Evolutionary conservation across 2,113 vertebrate species (phyloP).

Genomic region (Scytalopus superciliaris): DNA sequence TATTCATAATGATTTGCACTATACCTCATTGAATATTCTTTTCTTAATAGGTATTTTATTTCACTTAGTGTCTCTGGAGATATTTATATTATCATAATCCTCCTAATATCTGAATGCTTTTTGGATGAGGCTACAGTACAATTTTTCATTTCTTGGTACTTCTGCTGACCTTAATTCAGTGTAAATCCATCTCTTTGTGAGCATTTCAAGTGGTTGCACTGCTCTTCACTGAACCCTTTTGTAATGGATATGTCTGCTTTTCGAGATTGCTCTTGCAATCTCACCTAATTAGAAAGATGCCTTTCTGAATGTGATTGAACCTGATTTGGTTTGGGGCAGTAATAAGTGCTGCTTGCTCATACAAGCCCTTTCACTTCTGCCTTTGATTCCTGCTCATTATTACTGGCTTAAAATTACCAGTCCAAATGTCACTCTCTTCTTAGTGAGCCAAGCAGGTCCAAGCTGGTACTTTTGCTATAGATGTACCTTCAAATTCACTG

Average conservation of each 20-base stretch:
- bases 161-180: conserved; percentile 17
- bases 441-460: neutral
- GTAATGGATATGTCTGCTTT: neutral
- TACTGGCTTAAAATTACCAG: neutral
- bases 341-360: neutral
- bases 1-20: conserved; percentile 30
- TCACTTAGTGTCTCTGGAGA: neutral
- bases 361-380: neutral
- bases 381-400: neutral
- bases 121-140: neutral
- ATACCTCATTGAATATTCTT: neutral
- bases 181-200: neutral
- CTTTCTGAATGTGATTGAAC: neutral
- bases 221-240: neutral
- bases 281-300: neutral
- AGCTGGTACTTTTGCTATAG: neutral
- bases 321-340: neutral
- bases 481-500: neutral
- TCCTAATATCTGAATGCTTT: neutral
- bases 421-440: neutral
- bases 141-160: neutral
- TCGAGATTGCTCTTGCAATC: neutral
- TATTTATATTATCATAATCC: neutral
- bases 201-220: neutral
- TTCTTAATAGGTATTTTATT: neutral